A percentile compares a stretch with the other conserved stretches of the same genome.
Conservation (phyloP, 2,113 vertebrate genomes). For the Hippocampus guttulatus region DNA sequence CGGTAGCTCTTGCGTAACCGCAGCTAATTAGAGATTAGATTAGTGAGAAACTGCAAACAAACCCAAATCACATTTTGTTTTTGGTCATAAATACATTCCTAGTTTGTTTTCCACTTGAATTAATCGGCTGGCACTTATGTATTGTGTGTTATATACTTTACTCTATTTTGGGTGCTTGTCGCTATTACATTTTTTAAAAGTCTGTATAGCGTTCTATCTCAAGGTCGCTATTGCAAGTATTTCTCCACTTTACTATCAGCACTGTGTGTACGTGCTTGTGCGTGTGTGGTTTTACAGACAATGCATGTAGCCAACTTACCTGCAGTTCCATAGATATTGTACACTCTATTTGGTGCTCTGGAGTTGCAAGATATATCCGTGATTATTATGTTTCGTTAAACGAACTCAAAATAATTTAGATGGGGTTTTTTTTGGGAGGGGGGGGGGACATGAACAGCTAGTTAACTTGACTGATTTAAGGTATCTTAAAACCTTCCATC, state of each 20-base stretch:
- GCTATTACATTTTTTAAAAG: neutral
- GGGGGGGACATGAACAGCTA: too few relatives aligned
- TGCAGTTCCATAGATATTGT: neutral
- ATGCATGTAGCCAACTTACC: neutral
- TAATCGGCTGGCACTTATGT: neutral
- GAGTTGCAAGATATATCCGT: neutral
- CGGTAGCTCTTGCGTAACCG: constrained; percentile 55
- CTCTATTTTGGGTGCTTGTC: neutral
- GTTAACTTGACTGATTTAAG: too few relatives aligned
- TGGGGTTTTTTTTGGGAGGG: too few relatives aligned
- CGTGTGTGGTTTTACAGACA: neutral
- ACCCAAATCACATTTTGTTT: neutral
- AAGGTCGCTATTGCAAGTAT: constrained; percentile 19
- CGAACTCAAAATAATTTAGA: neutral
- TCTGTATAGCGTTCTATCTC: constrained; percentile 9
- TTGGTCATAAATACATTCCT: neutral
- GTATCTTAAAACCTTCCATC: too few relatives aligned
- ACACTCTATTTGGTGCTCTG: neutral
- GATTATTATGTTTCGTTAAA: neutral
- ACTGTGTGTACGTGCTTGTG: neutral
- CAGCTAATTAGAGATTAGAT: constrained; percentile 50
- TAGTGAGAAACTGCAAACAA: constrained; percentile 43
- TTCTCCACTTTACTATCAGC: constrained; percentile 17
- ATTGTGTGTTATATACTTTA: neutral
- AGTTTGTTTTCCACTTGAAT: neutral